Evolutionary conservation across 2,797 vertebrate genomes (phyloP), one percentile per base, ranked within the genome.

Genomic region (Sebastes oblongus): DNA sequence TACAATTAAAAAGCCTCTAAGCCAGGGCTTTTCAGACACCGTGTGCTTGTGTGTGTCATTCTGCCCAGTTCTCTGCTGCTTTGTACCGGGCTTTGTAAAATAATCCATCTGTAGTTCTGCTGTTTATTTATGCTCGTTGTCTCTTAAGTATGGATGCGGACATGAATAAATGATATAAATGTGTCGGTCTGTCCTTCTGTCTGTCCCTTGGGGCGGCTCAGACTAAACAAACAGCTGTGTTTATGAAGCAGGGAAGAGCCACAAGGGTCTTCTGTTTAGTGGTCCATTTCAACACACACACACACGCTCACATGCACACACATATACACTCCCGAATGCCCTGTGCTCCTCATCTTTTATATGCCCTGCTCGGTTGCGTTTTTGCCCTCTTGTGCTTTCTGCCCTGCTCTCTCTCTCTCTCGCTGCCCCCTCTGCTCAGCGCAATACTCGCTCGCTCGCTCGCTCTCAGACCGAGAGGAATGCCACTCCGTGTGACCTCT

Each of bases 401-500:
- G 78, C 78, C 82, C 79, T 66, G 46, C 72, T 68, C 66, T 60
- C 73, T 72, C 72, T 72, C 64, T 74, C 77, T 66, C 66, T n/a
- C n/a, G 64, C 7, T 36, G 34, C 79, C 65, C 78, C 55, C 69
- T 78, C 69, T 71, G 76, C 81, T 85, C 58, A 14, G 66, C 62
- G 80, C 54, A 84, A 65, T 61, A 77, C 79, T 87, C 34, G 32
- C 83, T 82, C 52, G 55, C 74, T 90, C 73, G 55, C 74, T 90
- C 73, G 59, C 87, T 91, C 87, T 92, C 93, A 94, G 93, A 94
- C 94, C 84, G 76, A 92, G 92, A 94, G 95, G 96, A 96, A 96
- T 96, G 92, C 93, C 92, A 93, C 90, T 94, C 96, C 90, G 87
- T 89, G 81, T 95, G 96, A 96, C 95, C 95, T 95, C 96, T 96